phyloP scores from a whole-genome alignment of 2,888 invertebrate genomes.

The Gymnoscelis rufifasciata region DNA sequence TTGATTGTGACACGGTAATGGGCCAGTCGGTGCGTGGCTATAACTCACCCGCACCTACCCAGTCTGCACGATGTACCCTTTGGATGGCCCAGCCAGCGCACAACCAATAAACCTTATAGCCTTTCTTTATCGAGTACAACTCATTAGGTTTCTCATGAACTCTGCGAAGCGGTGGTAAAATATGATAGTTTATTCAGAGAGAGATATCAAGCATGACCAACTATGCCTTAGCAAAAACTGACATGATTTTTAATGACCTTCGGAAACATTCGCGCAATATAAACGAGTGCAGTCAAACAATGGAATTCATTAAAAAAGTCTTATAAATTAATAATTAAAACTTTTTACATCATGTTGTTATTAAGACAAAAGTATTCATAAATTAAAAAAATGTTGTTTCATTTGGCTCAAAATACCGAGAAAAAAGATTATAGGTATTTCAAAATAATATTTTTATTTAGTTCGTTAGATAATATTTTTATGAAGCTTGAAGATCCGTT shows the following conservation, averaged over 20 bases:
- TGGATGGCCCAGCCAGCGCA: too few species aligned
- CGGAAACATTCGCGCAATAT: constrained; percentile 2
- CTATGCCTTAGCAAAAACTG: constrained; percentile 18
- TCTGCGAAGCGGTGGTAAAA: constrained; percentile 24
- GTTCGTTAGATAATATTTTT: too few species aligned
- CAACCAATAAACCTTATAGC: constrained; percentile 20
- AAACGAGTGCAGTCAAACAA: neutral
- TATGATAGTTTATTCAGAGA: constrained; percentile 27
- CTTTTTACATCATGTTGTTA: too few species aligned
- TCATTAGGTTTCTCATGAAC: constrained; percentile 25
- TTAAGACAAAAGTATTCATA: too few species aligned
- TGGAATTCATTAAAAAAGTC: too few species aligned
- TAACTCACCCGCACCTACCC: constrained; percentile 48
- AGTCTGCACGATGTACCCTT: too few species aligned
- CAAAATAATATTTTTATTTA: too few species aligned
- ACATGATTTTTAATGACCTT: constrained; percentile 9
- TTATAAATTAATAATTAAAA: too few species aligned
- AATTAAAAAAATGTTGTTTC: too few species aligned
- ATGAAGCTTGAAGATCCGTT: too few species aligned
- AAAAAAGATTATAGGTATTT: too few species aligned
- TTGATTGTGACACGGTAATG: constrained; percentile 70
- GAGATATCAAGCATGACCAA: constrained; percentile 24
- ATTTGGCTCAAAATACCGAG: too few species aligned
- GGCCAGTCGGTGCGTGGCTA: constrained; percentile 47
- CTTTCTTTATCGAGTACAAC: constrained; percentile 23